Base-by-base conservation (phyloP, 35 echinoderm and acorn worm genomes). In the Antedon bifida region DNA sequence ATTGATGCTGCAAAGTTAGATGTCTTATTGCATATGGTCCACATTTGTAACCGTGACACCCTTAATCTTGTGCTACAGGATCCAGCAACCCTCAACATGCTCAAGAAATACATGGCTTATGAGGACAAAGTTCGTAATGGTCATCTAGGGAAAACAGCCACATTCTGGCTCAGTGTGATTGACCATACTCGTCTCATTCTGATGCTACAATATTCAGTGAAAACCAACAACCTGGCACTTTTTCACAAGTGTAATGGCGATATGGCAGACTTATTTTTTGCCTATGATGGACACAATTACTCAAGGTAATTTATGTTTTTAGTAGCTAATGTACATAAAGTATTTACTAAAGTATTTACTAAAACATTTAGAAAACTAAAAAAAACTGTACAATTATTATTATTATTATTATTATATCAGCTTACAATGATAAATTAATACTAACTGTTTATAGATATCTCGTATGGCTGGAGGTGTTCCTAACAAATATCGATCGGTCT, bases 231-330 rank as follows among this genome's bases (percentile, higher is more conserved):
- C 75, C 33, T 82, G 11, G 19, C 35, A 3, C 74, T 93, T 10
- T 86, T 79, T 31, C 46, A 84, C 31, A 76, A 85, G 36, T 88
- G 64, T 39, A 85, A 78, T 3, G 56, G 75, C 0, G 29, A 82
- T 14, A 93, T 89, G 91, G 83, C 83, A 64, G 33, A 86, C 32
- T 39, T 92, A 17, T 89, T 89, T 79, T 93, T 93, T 64, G 74
- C 73, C 30, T 90, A 83, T 39, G 81, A 64, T 76, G 84, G 84
- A 35, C 84, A 36, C 0, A 93, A 93, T 78, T 93, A 89, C 33
- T 46, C 89, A 32, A n/a, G 85, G 78, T 87, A 87, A 73, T 3
- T 79, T 7, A 78, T 13, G 32, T 78, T 34, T n/a, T 80, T 11
- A 30, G 4, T 76, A 29, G 5, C 32, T 29, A 30, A 4, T 76